phyloP scores from a whole-genome alignment of 2,888 invertebrate genomes.

The Phyllotreta striolata region DNA sequence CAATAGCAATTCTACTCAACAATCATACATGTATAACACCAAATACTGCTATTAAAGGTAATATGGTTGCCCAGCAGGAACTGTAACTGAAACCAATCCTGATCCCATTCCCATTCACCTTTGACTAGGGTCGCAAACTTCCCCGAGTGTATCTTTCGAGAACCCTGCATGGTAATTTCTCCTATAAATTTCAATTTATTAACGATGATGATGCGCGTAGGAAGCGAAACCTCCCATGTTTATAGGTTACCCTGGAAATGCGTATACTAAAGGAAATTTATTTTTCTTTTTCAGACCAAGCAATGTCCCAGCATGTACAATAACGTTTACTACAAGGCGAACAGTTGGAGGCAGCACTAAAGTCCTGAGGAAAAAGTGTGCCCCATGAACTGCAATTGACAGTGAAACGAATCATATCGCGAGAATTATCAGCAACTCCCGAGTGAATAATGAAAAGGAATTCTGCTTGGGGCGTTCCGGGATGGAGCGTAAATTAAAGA shows the following conservation, averaged over 20 bases:
- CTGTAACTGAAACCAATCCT: neutral
- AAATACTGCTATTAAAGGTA: no score
- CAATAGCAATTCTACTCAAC: no score
- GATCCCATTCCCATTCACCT: neutral
- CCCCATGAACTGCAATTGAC: constrained; percentile 10
- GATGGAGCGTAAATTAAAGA: no score
- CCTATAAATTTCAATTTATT: constrained; percentile 11
- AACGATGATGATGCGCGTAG: constrained; percentile 4
- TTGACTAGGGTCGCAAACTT: constrained; percentile 1
- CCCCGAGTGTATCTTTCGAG: constrained; percentile 8
- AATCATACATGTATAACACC: no score
- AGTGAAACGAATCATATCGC: constrained; percentile 36
- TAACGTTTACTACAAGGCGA: constrained; percentile 92
- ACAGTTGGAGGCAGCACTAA: constrained; percentile 88
- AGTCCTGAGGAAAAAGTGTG: constrained; percentile 18
- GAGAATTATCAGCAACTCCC: constrained; percentile 24
- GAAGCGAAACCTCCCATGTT: neutral
- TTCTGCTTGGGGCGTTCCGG: neutral
- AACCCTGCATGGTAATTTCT: constrained; percentile 6
- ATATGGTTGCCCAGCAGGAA: no score
- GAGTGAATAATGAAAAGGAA: neutral
- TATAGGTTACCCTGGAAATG: neutral
- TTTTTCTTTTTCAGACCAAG: constrained; percentile 69
- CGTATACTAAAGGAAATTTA: neutral
- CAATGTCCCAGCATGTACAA: constrained; percentile 92